Conservation (phyloP, 2,113 vertebrate species). For the Oophaga pumilio region DNA sequence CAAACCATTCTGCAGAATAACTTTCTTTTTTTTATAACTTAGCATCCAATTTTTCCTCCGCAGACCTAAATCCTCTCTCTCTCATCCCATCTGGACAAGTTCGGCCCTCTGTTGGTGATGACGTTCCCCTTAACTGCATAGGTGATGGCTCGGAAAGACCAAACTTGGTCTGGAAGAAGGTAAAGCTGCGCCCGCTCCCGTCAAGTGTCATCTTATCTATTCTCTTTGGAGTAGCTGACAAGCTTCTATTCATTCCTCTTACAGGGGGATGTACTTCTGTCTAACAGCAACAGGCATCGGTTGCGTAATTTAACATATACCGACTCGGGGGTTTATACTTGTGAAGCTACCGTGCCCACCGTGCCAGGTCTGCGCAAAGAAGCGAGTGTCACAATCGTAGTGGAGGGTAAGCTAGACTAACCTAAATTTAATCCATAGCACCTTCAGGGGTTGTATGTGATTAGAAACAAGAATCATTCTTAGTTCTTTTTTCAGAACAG, state of each 20-base stretch:
- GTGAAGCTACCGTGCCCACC: slow-evolving; percentile 72
- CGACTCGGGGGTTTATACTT: slow-evolving; percentile 74
- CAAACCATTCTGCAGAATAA: background rate
- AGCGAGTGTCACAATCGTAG: slow-evolving; percentile 69
- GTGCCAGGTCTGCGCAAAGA: slow-evolving; percentile 73
- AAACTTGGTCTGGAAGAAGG: slow-evolving; percentile 82
- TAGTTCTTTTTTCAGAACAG: background rate
- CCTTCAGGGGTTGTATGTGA: background rate
- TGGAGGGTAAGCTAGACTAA: slow-evolving; percentile 73
- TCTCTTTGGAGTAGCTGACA: background rate
- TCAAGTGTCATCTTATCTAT: background rate
- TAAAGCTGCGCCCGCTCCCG: slow-evolving; percentile 49
- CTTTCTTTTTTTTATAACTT: background rate
- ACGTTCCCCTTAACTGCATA: slow-evolving; percentile 71
- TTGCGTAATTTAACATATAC: slow-evolving; percentile 66
- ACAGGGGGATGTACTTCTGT: slow-evolving; percentile 69
- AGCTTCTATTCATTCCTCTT: background rate
- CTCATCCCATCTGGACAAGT: slow-evolving; percentile 61
- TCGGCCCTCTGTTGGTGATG: slow-evolving; percentile 63
- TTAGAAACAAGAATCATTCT: background rate
- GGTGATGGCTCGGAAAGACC: slow-evolving; percentile 68
- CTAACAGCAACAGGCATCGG: slow-evolving; percentile 63
- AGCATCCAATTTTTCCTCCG: background rate
- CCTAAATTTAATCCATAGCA: background rate
- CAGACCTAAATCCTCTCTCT: slow-evolving; percentile 80